Percentiles rank a stretch among this genome's conserved stretches.
These are phyloP conservation scores for Drosophila pseudotakahashii DNA, from an alignment of 2,888 invertebrate genomes.

Conservation along the genomic window DNA sequence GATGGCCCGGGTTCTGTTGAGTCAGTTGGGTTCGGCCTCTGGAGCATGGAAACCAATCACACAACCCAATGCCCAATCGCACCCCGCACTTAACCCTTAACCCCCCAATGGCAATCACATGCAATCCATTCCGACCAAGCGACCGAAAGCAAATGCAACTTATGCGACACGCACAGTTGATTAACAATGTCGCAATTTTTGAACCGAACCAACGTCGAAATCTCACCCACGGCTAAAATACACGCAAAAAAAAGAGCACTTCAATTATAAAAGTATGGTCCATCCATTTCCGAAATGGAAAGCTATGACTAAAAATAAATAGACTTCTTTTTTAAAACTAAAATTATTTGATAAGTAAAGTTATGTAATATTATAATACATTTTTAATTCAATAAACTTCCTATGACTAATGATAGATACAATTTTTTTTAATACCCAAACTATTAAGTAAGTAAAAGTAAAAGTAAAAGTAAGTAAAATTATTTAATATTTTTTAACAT, in stretches of 20 bases:
- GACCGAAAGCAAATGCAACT: slow-evolving; percentile 57
- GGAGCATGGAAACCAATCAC: slow-evolving; percentile 37
- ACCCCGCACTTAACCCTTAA: slow-evolving; percentile 3
- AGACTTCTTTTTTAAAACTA: no score
- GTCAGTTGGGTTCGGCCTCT: slow-evolving; percentile 12
- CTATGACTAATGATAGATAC: no score
- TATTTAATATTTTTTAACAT: no score
- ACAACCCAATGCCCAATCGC: slow-evolving; percentile 9
- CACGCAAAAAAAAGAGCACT: neutral
- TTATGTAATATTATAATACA: no score
- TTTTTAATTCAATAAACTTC: no score
- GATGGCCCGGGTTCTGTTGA: slow-evolving; percentile 4
- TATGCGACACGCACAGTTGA: slow-evolving; percentile 71
- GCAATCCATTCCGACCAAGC: slow-evolving; percentile 19
- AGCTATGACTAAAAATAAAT: no score
- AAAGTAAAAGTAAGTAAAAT: no score
- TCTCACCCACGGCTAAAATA: slow-evolving; percentile 8
- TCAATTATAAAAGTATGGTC: neutral
- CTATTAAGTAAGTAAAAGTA: no score
- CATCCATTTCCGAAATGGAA: no score
- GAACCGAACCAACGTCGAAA: slow-evolving; percentile 45
- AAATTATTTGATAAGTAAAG: no score
- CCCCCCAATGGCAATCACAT: slow-evolving; percentile 16
- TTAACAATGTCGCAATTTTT: slow-evolving; percentile 72
- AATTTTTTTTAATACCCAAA: no score